A percentile compares a stretch with the other conserved stretches of the same genome.
These are phyloP conservation scores for Cantharis lateralis DNA, from an alignment of 2,888 invertebrate genomes.

Conservation along the genomic window DNA sequence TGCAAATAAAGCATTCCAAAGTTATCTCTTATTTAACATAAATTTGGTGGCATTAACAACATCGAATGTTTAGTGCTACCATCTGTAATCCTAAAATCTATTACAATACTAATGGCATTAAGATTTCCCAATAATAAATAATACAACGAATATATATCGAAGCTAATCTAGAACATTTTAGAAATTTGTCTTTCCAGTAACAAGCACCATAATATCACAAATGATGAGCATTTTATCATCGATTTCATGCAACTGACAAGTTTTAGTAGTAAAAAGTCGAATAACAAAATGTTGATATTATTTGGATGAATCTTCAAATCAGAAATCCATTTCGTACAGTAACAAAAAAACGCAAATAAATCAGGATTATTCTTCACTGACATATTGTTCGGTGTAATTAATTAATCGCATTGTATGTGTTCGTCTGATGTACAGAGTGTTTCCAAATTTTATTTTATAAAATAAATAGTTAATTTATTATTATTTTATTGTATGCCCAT, in stretches of 20 bases:
- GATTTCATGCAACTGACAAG: not conserved
- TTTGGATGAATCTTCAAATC: not conserved
- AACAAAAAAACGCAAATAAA: not conserved
- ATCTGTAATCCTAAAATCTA: not conserved
- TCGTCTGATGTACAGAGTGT: not conserved
- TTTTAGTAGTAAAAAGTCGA: not conserved
- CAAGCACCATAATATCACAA: not conserved
- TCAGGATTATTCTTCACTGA: not conserved
- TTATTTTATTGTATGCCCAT: not conserved
- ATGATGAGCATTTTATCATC: not conserved
- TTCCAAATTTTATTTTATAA: not conserved
- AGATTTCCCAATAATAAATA: not conserved
- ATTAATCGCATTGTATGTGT: not conserved
- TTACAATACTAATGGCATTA: not conserved
- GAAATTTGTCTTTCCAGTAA: not conserved
- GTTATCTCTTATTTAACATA: not conserved
- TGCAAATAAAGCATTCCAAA: not conserved
- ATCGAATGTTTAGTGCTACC: not conserved
- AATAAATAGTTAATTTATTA: too few relatives aligned
- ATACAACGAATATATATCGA: not conserved
- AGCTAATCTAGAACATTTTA: not conserved
- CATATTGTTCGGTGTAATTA: not conserved
- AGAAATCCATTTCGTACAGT: not conserved
- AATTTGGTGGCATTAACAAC: not conserved
- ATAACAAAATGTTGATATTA: not conserved